A percentile compares a stretch with the other conserved stretches of the same genome.
Evolutionary conservation across 2,113 vertebrate species (phyloP).

Genomic region (human): DNA sequence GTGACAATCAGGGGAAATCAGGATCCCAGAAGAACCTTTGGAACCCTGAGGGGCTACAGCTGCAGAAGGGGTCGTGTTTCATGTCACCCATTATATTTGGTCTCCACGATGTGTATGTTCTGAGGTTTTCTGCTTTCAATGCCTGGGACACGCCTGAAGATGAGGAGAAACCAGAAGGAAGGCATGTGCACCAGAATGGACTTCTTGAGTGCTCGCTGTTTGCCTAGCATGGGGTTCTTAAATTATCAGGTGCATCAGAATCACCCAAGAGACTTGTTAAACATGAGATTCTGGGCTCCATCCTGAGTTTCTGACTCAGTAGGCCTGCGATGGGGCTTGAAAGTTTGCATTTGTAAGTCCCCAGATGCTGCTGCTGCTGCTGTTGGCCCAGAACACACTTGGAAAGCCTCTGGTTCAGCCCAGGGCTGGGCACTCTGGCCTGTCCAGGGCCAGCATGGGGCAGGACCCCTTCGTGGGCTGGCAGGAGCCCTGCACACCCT

Average conservation of each 20-base stretch:
- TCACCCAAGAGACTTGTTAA: not conserved
- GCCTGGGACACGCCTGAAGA: not conserved
- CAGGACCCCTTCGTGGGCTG: accelerated
- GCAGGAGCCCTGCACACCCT: not conserved
- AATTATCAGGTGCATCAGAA: not conserved
- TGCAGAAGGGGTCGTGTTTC: not conserved
- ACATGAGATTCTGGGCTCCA: not conserved
- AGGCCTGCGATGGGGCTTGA: not conserved
- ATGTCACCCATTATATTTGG: not conserved
- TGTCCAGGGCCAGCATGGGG: accelerated
- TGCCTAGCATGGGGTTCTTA: not conserved
- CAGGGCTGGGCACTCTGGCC: accelerated
- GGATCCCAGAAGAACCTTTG: not conserved
- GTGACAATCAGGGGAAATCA: not conserved
- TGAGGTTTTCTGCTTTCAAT: not conserved
- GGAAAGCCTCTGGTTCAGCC: not conserved
- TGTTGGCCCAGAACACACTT: not conserved
- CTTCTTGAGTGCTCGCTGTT: not conserved
- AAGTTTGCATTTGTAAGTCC: not conserved
- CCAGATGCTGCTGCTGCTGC: not conserved
- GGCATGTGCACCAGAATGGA: not conserved
- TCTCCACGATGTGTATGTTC: not conserved
- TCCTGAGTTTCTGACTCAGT: not conserved
- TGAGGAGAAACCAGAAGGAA: not conserved
- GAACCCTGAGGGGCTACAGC: not conserved